Evolutionary conservation across 2,888 invertebrate species (phyloP).

Genomic region (Podotricha telesiphe): DNA sequence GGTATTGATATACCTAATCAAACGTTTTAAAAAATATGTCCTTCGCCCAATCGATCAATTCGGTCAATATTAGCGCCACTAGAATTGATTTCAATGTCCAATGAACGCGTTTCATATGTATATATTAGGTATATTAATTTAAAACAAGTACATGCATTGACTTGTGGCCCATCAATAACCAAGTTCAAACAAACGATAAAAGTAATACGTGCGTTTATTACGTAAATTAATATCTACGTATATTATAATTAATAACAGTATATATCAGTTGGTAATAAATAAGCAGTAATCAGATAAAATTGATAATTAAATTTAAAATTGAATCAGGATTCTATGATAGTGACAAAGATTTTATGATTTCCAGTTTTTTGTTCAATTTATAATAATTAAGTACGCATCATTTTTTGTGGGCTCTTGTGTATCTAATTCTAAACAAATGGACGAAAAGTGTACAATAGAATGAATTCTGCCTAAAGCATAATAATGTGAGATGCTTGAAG

Average conservation of each 20-base stretch:
- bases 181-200: background rate
- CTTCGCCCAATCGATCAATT: too few species aligned
- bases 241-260: background rate
- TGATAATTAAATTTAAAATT: background rate
- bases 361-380: too few species aligned
- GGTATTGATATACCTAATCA: background rate
- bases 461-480: too few species aligned
- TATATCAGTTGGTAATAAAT: background rate
- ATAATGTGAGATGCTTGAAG: too few species aligned
- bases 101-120: background rate
- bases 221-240: too few species aligned
- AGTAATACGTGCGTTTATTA: background rate
- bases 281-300: slow-evolving; percentile 1
- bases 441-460: too few species aligned
- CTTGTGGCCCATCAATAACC: background rate
- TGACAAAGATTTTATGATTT: background rate
- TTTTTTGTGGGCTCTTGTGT: too few species aligned
- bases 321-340: background rate
- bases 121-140: slow-evolving; percentile 1
- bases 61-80: background rate
- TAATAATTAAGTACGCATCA: too few species aligned
- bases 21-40: background rate
- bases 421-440: too few species aligned
- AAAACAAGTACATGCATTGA: background rate
- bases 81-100: slow-evolving; percentile 16